phyloP scores from a whole-genome alignment of 1,140 invertebrate genomes.

The Hermetia illucens region DNA sequence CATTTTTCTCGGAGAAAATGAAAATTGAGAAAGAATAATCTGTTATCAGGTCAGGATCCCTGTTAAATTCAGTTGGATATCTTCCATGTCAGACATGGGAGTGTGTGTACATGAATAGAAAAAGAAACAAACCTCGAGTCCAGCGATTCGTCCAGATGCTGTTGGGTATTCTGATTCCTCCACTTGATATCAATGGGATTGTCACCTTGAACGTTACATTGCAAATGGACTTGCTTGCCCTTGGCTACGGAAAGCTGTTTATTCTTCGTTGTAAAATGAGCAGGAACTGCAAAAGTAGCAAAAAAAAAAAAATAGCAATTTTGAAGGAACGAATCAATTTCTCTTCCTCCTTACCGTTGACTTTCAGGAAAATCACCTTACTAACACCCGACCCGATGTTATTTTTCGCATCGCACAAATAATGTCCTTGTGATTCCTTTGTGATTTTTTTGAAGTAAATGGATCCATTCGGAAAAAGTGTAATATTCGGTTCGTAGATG shows the following conservation, averaged over 20 bases:
- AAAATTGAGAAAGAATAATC: conserved; percentile 6
- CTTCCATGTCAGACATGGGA: too few relatives aligned
- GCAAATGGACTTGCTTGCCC: conserved; percentile 60
- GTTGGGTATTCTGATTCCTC: conserved; percentile 41
- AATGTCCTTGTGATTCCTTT: conserved; percentile 77
- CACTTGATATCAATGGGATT: conserved; percentile 76
- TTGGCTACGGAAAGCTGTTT: conserved; percentile 60
- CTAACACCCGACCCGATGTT: conserved; percentile 75
- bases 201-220: conserved; percentile 80
- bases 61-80: too few relatives aligned
- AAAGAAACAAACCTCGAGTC: conserved; percentile 48
- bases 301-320: not conserved
- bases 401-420: conserved; percentile 85
- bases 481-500: conserved; percentile 54
- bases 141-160: conserved; percentile 49
- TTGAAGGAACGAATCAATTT: not conserved
- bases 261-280: conserved; percentile 65
- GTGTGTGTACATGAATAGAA: too few relatives aligned
- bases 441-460: conserved; percentile 63
- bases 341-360: conserved; percentile 51
- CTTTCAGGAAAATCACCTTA: conserved; percentile 75
- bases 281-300: conserved; percentile 48
- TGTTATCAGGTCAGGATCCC: too few relatives aligned
- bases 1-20: conserved; percentile 1
- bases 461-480: conserved; percentile 66